phyloP scores from a whole-genome alignment of 2,797 vertebrate species.

The Serranus cabrilla region DNA sequence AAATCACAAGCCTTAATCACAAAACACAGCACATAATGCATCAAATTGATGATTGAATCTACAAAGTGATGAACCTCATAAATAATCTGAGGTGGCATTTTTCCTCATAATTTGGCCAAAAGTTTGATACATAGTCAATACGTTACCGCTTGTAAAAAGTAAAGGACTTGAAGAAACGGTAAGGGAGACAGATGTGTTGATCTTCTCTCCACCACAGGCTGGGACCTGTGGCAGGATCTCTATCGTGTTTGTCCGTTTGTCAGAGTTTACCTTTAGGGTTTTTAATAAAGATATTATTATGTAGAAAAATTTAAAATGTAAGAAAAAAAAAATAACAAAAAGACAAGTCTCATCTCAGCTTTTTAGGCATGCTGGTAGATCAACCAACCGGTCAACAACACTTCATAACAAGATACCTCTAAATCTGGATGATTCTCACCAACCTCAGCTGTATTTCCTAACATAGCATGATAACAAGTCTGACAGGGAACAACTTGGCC shows the following conservation, averaged over 20 bases:
- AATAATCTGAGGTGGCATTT: background rate
- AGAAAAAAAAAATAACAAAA: background rate
- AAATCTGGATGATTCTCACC: conserved; percentile 4
- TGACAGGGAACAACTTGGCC: conserved; percentile 3
- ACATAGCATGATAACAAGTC: background rate
- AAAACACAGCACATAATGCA: background rate
- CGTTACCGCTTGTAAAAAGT: background rate
- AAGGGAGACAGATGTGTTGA: conserved; percentile 1
- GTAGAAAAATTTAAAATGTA: background rate
- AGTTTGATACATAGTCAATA: background rate
- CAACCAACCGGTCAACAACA: background rate
- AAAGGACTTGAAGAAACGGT: conserved; percentile 4
- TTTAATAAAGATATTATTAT: conserved; percentile 29
- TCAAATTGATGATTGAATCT: conserved; percentile 8
- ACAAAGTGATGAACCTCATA: background rate
- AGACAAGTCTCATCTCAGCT: background rate
- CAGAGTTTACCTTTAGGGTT: conserved; percentile 21
- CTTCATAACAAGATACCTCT: conserved; percentile 21
- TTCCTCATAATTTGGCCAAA: conserved; percentile 7
- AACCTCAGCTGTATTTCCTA: conserved; percentile 26
- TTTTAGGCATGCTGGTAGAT: background rate
- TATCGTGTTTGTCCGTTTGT: conserved; percentile 12
- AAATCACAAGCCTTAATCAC: conserved; percentile 1
- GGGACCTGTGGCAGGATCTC: conserved; percentile 52
- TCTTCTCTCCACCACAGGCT: conserved; percentile 49